phyloP scores from a whole-genome alignment of 2,113 vertebrate genomes.

The Leptodactylus fuscus region DNA sequence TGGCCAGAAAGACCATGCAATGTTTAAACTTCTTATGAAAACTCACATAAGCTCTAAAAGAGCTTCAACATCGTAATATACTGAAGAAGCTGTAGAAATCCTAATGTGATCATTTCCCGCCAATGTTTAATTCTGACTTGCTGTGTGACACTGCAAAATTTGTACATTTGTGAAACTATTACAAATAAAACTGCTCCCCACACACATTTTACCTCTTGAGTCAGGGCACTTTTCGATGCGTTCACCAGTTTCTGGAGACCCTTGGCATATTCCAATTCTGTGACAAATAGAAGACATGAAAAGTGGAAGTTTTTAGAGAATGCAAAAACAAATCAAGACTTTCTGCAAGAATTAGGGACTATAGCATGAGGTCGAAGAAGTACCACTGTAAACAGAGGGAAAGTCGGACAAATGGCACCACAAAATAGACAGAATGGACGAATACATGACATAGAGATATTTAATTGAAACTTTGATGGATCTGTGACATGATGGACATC shows the following conservation, averaged over 20 bases:
- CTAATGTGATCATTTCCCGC: not conserved
- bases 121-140: not conserved
- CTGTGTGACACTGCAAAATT: not conserved
- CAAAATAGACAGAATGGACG: no score
- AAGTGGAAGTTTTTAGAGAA: not conserved
- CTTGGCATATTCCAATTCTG: slow-evolving; percentile 93
- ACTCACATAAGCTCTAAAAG: no score
- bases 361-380: not conserved
- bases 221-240: slow-evolving; percentile 85
- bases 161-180: no score
- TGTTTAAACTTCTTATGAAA: no score
- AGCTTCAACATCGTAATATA: no score
- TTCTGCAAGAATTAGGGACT: not conserved
- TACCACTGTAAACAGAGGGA: not conserved
- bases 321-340: no score
- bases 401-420: not conserved
- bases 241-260: slow-evolving; percentile 89
- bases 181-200: no score
- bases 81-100: not conserved
- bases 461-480: no score
- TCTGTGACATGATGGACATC: no score
- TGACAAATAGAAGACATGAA: not conserved
- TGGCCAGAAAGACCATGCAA: no score
- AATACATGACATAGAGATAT: no score
- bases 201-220: slow-evolving; percentile 80